phyloP scores from a whole-genome alignment of 2,888 invertebrate species.

The Coremacera marginata region DNA sequence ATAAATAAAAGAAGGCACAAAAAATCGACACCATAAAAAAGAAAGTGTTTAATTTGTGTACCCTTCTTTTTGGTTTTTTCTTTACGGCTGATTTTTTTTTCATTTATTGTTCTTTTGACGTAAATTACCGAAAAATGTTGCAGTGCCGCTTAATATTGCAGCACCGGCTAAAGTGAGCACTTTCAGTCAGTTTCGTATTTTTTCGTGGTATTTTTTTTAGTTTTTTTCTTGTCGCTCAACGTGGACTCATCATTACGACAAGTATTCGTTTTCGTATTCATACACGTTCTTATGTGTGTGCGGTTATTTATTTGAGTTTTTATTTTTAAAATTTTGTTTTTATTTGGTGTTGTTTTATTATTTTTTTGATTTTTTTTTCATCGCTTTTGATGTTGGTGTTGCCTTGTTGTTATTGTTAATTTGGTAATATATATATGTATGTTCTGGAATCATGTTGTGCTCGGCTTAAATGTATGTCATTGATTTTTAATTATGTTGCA shows the following conservation, averaged over 20 bases:
- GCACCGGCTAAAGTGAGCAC: background rate
- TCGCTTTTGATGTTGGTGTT: constrained; percentile 17
- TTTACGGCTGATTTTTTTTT: background rate
- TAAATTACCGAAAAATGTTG: constrained; percentile 36
- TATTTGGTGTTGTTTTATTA: constrained; percentile 32
- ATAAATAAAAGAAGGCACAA: background rate
- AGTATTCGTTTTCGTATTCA: background rate
- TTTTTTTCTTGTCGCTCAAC: background rate
- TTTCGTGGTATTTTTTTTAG: background rate
- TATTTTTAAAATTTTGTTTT: constrained; percentile 34
- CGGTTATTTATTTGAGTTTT: constrained; percentile 12
- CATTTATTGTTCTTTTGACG: background rate
- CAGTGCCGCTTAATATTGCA: background rate
- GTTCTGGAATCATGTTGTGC: constrained; percentile 33
- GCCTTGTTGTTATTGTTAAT: constrained; percentile 22
- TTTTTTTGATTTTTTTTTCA: constrained; percentile 21
- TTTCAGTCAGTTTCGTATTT: background rate
- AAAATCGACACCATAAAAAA: constrained; percentile 32
- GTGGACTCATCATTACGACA: constrained; percentile 5
- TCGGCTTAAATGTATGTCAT: constrained; percentile 61
- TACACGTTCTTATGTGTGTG: background rate
- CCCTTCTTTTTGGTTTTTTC: background rate
- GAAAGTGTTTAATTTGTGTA: constrained; percentile 50
- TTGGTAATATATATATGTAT: constrained; percentile 3
- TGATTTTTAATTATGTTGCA: constrained; percentile 66